Evolutionary conservation across 1,140 invertebrate species (phyloP).

Genomic region (Metaphire vulgaris): DNA sequence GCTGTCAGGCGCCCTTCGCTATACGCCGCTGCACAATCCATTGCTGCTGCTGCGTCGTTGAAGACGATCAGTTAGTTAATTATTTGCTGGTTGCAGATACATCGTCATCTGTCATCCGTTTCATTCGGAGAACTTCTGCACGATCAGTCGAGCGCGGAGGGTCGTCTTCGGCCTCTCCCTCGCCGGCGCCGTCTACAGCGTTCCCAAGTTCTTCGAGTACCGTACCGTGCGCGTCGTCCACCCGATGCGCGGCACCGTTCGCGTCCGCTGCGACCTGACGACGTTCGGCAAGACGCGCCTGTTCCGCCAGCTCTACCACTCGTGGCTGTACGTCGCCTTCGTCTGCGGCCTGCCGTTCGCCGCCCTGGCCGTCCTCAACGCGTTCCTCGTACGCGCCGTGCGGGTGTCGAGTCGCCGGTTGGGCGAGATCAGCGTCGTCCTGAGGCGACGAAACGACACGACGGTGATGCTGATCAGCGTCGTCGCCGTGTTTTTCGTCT

Average conservation of each 20-base stretch:
- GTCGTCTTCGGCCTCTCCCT: conserved; percentile 41
- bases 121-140: conserved; percentile 46
- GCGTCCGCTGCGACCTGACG: conserved; percentile 37
- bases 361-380: conserved; percentile 45
- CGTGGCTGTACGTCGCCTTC: conserved; percentile 47
- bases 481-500: conserved; percentile 49
- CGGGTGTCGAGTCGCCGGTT: conserved; percentile 41
- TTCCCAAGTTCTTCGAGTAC: conserved; percentile 50
- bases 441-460: conserved; percentile 48
- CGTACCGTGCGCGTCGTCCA: conserved; percentile 28
- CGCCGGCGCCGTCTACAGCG: conserved; percentile 40
- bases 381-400: conserved; percentile 48
- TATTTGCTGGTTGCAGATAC: conserved; percentile 37
- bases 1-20: too few relatives aligned
- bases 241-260: conserved; percentile 3
- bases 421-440: conserved; percentile 41
- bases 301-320: conserved; percentile 46
- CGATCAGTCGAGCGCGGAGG: conserved; percentile 38
- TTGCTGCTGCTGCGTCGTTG: too few relatives aligned
- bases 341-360: conserved; percentile 49
- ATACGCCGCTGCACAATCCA: too few relatives aligned
- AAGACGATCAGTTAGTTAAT: too few relatives aligned
- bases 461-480: conserved; percentile 52
- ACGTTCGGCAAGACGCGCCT: conserved; percentile 38
- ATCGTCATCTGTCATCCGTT: conserved; percentile 54